Evolutionary conservation across 2,113 vertebrate species (phyloP), one percentile per base, ranked within the genome.

Genomic region (Etheostoma spectabile): DNA sequence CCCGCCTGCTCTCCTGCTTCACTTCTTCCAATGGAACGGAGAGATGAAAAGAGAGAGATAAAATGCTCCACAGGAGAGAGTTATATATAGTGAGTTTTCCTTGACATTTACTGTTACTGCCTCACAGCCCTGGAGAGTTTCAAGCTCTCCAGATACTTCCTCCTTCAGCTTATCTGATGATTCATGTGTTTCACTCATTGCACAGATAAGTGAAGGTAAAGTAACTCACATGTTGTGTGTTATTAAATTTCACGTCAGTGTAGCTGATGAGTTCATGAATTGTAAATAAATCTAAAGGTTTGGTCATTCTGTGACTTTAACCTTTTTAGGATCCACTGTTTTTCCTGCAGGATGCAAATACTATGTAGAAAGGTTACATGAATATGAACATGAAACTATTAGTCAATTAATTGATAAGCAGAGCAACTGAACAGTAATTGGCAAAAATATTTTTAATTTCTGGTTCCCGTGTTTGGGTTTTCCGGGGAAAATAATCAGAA

Each of bases 81-180:
- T 79, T 64, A 80, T 86, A 85, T 85, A 75, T 79, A 79, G 79
- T 56, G 65, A 68, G 60, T 74, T 85, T 77, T 63, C 74, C 51
- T 75, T 91, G 85, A 91, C 78, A 67, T 92, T 88, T 87, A 90
- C 60, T 64, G 72, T 83, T 84, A 30, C 65, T 62, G 74, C 74
- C 82, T 84, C 51, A 15, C 56, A 80, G 82, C 6, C 56, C 88
- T 89, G 91, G 82, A 88, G 38, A 85, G 71, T 66, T 63, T 91
- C 63, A 84, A 7, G 27, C 80, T 78, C 77, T 70, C 69, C 60
- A 72, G 56, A 56, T 74, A 24, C 60, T 64, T 64, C 56, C 76
- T 65, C 52, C 69, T 45, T 22, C 59, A n/a, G 16, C 68, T 82
- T 62, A 71, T 88, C 74, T 66, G 8, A 45, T 52, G 74, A 77